Evolutionary conservation across 1,140 invertebrate species (phyloP), one percentile per base, ranked within the genome.

Genomic region (Caerostris extrusa): DNA sequence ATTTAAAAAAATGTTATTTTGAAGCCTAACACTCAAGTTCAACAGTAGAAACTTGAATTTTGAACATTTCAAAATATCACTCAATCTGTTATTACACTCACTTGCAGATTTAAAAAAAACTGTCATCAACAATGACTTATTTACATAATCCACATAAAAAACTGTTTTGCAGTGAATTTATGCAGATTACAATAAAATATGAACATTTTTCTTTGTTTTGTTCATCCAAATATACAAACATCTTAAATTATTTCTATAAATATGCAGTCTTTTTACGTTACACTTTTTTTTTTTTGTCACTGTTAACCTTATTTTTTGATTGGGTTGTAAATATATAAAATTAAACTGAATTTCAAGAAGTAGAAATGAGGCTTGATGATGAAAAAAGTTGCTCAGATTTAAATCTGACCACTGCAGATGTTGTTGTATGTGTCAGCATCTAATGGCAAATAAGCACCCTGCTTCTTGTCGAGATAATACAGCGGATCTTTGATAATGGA

Each of bases 351-450:
- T 67, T 67, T 67, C n/a, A 34, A 77, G 34, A 77, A 77, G 34
- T 17, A 64, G 34, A 34, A 34, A 34, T 34, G 34, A 34, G 34
- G 34, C 34, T 34, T 77, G 50, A 77, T 50, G 71, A 77, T 77
- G 71, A 77, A 53, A 8, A 77, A 50, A 50, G 71, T 12, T 55
- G 14, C 19, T 94, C 92, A 95, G 1, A 95, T 69, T 14, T 94
- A 60, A 87, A 94, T 83, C n/a, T 94, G 55, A 2, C 95, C 95
- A 83, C 77, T 93, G 50, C 93, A 94, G 56, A 95, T 95, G 57
- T 95, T 93, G n/a, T 94, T 91, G 90, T 98, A 98, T 4, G 98
- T 94, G 90, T 97, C 96, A 93, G 96, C 96, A 2, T 97, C 97
- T 3, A 99, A 95, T 56, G 96, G 96, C n/a, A 97, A 95, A 95